Evolutionary conservation across 1,140 invertebrate genomes (phyloP).

Genomic region (Sinella curviseta): DNA sequence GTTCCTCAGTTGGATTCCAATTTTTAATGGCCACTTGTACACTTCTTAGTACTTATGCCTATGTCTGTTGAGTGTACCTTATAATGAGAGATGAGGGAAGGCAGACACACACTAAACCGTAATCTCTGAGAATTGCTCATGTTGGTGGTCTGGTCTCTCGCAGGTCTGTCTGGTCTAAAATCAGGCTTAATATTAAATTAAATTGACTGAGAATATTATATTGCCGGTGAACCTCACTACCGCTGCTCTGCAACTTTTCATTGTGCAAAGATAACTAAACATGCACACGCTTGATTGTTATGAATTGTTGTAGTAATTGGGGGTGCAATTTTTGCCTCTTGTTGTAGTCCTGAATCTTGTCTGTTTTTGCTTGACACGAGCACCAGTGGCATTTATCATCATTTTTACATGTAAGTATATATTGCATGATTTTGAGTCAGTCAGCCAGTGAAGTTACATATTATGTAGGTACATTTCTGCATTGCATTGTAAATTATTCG

Average conservation of each 20-base stretch:
- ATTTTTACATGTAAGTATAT: too few species aligned
- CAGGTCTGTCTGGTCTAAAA: neutral
- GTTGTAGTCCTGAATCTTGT: neutral
- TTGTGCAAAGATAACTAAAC: too few species aligned
- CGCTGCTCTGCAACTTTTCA: too few species aligned
- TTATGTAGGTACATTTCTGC: neutral
- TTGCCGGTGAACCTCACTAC: neutral
- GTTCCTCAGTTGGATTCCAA: constrained; percentile 4
- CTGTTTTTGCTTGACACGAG: neutral
- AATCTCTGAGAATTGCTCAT: neutral
- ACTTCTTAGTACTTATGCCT: too few species aligned
- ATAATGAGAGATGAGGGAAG: too few species aligned
- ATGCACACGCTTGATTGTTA: too few species aligned
- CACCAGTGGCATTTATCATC: too few species aligned
- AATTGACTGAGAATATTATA: neutral
- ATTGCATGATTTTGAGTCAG: neutral
- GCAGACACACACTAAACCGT: too few species aligned
- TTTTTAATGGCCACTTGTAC: neutral
- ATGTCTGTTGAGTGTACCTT: too few species aligned
- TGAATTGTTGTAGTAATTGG: neutral
- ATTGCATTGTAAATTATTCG: neutral
- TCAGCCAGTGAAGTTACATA: neutral
- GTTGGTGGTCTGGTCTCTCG: neutral
- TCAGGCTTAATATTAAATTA: neutral
- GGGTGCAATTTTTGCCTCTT: neutral